Percentiles rank a stretch among this genome's conserved stretches.
Conservation (phyloP, 2,888 invertebrate genomes). For the Aelia acuminata region DNA sequence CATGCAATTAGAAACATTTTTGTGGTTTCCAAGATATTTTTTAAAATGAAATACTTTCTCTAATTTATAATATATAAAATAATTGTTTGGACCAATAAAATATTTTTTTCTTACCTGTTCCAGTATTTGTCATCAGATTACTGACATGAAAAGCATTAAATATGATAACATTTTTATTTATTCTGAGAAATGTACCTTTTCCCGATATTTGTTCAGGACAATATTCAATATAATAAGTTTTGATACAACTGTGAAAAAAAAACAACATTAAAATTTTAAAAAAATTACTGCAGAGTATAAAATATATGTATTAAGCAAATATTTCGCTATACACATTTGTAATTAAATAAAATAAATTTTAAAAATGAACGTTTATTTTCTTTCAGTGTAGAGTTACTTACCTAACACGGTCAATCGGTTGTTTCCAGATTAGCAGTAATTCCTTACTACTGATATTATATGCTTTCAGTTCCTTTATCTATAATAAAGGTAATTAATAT, state of each 20-base stretch:
- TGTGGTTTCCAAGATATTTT: too few relatives aligned
- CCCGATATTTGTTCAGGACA: slow-evolving; percentile 50
- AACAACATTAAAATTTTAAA: neutral
- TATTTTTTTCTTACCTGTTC: neutral
- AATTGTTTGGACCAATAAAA: neutral
- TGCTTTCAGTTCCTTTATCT: slow-evolving; percentile 38
- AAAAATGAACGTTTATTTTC: neutral
- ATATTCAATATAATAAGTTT: slow-evolving; percentile 69
- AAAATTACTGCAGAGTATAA: neutral
- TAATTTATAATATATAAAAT: neutral
- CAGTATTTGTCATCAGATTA: neutral
- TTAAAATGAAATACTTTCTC: neutral
- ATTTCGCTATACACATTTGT: too few relatives aligned
- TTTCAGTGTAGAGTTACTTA: too few relatives aligned
- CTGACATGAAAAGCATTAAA: slow-evolving; percentile 56
- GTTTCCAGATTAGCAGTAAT: slow-evolving; percentile 49
- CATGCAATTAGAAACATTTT: neutral
- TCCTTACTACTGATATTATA: slow-evolving; percentile 16
- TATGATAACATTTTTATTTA: slow-evolving; percentile 44
- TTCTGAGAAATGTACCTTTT: slow-evolving; percentile 20
- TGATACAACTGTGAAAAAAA: slow-evolving; percentile 67
- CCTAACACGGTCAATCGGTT: slow-evolving; percentile 66
- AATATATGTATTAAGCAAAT: neutral
- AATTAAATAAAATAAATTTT: too few relatives aligned
- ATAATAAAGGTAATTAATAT: slow-evolving; percentile 10